Percentiles rank a stretch among this genome's conserved stretches.
Evolutionary conservation across 53 echinoderm and acorn worm species (phyloP).

Genomic region (Luidia sarsii): DNA sequence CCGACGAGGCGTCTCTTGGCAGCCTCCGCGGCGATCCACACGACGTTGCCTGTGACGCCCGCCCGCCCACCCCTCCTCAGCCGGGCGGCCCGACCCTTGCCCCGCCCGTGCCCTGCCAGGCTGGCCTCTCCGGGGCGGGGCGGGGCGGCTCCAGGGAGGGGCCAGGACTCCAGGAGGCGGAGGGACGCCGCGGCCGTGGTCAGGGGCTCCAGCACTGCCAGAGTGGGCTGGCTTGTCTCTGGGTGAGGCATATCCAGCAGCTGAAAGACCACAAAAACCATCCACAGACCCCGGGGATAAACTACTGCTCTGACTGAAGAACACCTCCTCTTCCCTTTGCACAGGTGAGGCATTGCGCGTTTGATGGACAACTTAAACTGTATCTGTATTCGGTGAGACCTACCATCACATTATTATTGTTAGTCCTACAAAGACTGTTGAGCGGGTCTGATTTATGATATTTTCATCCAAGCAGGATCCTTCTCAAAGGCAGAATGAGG

Average conservation of each 20-base stretch:
- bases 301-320: too few relatives aligned
- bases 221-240: constrained; percentile 18
- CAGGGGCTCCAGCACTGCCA: constrained; percentile 81
- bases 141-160: constrained; percentile 17
- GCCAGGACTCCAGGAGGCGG: constrained; percentile 63
- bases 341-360: too few relatives aligned
- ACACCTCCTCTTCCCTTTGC: too few relatives aligned
- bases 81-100: background rate
- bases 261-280: constrained; percentile 17
- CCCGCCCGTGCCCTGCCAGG: background rate
- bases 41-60: background rate
- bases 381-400: too few relatives aligned
- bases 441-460: too few relatives aligned
- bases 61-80: background rate
- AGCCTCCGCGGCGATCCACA: constrained; percentile 28
- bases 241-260: constrained; percentile 59
- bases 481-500: too few relatives aligned
- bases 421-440: too few relatives aligned
- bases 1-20: constrained; percentile 8
- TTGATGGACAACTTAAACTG: too few relatives aligned
- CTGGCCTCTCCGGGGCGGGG: background rate
- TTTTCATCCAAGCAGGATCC: too few relatives aligned
- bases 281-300: too few relatives aligned
- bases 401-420: too few relatives aligned
- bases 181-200: constrained; percentile 79